Base-by-base conservation (phyloP, 2,113 vertebrate species). In the Clupea harengus region DNA sequence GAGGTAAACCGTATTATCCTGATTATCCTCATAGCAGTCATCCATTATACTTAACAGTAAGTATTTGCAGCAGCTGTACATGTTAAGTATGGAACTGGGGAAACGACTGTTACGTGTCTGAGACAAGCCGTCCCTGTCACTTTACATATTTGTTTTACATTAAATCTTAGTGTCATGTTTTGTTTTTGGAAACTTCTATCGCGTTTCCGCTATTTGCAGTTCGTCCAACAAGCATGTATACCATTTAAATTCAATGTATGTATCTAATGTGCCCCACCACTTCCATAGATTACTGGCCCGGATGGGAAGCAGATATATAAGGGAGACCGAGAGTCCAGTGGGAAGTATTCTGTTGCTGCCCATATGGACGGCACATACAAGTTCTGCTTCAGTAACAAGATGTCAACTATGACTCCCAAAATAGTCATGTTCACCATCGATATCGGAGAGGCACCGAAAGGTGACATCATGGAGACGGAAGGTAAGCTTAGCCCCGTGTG, bases 371-470 rank as follows among this genome's bases (percentile, higher is more conserved):
- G 98, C 67, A 98, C 95, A 0, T 99, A 99, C 85, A 99, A 97
- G 91, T 99, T 99, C 83, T 99, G 98, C 93, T 99, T 99, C 91
- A 99, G 98, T 94, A 99, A 99, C 92, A 97, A 97, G 92, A 99
- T 99, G 98, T 99, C 98, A 57, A 99, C 98, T 85, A 99, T 99
- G 98, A 99, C 98, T 13, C 98, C 98, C 72, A 99, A 99, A 93
- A 99, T 99, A 52, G 98, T 99, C 88, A 99, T 99, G 98, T 99
- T 99, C 95, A 99, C 98, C 87, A 99, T 99, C 3, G 98, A 99
- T 22, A 99, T 99, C 0, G 98, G 98, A 89, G 98, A 99, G 91
- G 97, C 98, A 49, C 98, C 98, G 0, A 99, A 98, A 92, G 97
- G 97, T 80, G 97, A 99, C 11, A 97, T 97, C 91, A 99, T 99